Conservation (phyloP, 2,888 invertebrate species). For the Stomorhina lunata region DNA sequence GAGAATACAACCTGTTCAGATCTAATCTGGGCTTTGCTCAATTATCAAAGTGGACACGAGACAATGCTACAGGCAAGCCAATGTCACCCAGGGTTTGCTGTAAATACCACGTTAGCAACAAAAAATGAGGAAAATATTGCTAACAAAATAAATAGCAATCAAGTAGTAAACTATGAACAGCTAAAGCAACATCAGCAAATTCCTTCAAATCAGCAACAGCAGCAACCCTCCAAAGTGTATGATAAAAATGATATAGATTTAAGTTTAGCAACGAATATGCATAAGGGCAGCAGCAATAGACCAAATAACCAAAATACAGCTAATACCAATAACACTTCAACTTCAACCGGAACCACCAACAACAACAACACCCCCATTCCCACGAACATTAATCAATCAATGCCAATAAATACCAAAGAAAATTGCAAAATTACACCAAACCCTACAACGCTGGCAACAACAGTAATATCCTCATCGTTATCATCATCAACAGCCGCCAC, state of each 20-base stretch:
- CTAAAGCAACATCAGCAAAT: conserved; percentile 15
- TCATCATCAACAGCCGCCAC: conserved; percentile 29
- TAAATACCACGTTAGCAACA: conserved; percentile 35
- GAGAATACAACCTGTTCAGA: conserved; percentile 89
- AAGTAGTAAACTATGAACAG: conserved; percentile 41
- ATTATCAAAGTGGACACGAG: conserved; percentile 79
- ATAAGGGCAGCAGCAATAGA: conserved; percentile 33
- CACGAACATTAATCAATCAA: conserved; percentile 82
- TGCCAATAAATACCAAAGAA: conserved; percentile 84
- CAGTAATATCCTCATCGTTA: background rate
- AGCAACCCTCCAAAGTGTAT: conserved; percentile 72
- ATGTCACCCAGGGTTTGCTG: conserved; percentile 34
- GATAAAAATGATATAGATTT: conserved; percentile 22
- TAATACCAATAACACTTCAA: conserved; percentile 28
- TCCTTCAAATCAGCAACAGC: too few relatives aligned
- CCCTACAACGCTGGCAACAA: background rate
- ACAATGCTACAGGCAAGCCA: conserved; percentile 28
- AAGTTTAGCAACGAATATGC: conserved; percentile 16
- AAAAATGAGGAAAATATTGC: conserved; percentile 66
- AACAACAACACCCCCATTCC: background rate
- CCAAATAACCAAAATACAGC: conserved; percentile 48
- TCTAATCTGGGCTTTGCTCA: conserved; percentile 86
- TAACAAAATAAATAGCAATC: conserved; percentile 44
- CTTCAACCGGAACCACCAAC: conserved; percentile 78
- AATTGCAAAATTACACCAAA: conserved; percentile 56